Conservation (phyloP, 30 jellyfish, hydroid and myxozoan genomes). For the Sanderia malayensis region DNA sequence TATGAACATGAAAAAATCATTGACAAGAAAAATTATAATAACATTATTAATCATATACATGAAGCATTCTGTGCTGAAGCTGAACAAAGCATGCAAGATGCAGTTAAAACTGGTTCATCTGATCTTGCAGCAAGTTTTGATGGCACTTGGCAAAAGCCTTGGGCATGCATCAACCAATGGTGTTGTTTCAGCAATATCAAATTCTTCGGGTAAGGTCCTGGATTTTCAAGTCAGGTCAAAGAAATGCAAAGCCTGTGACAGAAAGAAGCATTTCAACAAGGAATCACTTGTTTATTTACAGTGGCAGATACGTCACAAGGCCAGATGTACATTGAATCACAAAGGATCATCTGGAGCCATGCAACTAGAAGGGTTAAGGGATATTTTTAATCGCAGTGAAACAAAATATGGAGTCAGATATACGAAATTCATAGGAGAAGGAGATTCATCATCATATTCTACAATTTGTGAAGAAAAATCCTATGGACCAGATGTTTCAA, state of each 20-base stretch:
- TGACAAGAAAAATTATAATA: constrained; percentile 4
- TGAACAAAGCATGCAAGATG: constrained; percentile 25
- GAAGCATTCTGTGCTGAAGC: constrained; percentile 50
- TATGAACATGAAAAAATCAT: not conserved
- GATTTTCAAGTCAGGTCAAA: constrained; percentile 47
- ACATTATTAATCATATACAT: constrained; percentile 3
- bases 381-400: constrained; percentile 6
- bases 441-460: constrained; percentile 30
- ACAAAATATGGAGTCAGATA: constrained; percentile 16
- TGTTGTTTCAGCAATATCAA: constrained; percentile 21
- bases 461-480: constrained; percentile 37
- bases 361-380: constrained; percentile 18
- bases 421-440: constrained; percentile 54
- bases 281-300: not conserved
- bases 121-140: constrained; percentile 41
- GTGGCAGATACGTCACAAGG: constrained; percentile 5
- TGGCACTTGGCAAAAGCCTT: constrained; percentile 52
- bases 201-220: constrained; percentile 26
- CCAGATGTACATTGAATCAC: constrained; percentile 2
- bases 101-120: constrained; percentile 14
- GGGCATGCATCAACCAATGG: constrained; percentile 50
- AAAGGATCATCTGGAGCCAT: constrained; percentile 22
- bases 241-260: constrained; percentile 33
- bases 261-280: not conserved
- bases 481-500: constrained; percentile 23